Conservation (phyloP, 2,888 invertebrate species). For the Pristionchus exspectatus region DNA sequence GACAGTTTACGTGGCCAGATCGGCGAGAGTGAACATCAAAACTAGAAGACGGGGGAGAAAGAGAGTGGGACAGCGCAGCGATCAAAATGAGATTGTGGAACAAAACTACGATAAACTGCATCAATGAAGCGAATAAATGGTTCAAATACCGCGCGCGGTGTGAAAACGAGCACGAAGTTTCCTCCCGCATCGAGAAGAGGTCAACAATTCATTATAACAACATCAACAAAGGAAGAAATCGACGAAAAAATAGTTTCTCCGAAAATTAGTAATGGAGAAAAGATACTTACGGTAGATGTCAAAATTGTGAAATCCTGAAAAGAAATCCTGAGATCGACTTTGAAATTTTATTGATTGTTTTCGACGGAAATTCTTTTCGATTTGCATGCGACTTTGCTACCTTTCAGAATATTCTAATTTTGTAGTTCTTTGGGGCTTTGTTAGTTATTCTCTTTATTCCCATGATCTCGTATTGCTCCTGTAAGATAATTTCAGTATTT, state of each 20-base stretch:
- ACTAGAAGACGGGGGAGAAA: background rate
- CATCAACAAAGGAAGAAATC: background rate
- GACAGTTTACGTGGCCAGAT: background rate
- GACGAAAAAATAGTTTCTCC: background rate
- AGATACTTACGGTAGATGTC: background rate
- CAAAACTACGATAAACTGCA: background rate
- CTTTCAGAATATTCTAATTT: no score
- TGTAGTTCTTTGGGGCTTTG: no score
- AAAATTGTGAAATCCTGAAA: background rate
- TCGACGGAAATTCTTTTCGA: background rate
- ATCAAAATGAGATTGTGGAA: background rate
- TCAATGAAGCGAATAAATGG: background rate
- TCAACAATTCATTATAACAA: background rate
- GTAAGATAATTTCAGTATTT: no score
- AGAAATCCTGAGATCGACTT: background rate
- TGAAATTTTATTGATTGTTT: background rate
- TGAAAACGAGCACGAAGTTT: background rate
- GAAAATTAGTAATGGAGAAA: constrained; percentile 2
- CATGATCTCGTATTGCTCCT: no score
- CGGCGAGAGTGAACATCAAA: background rate
- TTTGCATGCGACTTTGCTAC: no score
- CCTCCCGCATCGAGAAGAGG: background rate
- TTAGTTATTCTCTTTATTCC: no score
- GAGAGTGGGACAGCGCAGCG: background rate
- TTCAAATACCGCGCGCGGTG: background rate